Evolutionary conservation across 2,888 invertebrate genomes (phyloP).

Genomic region (Petrolisthes manimaculis): DNA sequence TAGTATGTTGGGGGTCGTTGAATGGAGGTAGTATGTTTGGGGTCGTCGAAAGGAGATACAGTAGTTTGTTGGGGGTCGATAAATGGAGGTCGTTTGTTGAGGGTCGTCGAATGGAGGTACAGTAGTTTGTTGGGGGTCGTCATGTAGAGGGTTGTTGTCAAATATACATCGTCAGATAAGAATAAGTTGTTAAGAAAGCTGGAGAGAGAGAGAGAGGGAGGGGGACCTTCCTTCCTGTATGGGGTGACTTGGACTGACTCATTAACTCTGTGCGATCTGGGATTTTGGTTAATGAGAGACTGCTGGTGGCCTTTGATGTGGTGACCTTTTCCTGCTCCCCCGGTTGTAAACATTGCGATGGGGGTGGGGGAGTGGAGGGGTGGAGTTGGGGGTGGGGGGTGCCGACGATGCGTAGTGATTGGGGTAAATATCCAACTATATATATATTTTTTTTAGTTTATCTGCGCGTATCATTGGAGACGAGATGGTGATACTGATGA

Average conservation of each 20-base stretch:
- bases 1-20: not conserved
- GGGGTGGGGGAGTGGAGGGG: not conserved
- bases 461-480: conserved; percentile 4
- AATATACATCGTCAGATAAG: no score
- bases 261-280: conserved; percentile 50
- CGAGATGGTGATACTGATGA: conserved; percentile 9
- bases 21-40: not conserved
- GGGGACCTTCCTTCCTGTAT: conserved; percentile 2
- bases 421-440: conserved; percentile 38
- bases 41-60: not conserved
- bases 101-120: not conserved
- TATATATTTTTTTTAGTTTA: conserved; percentile 25
- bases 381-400: not conserved
- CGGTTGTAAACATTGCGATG: conserved; percentile 39
- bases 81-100: not conserved
- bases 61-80: not conserved
- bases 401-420: conserved; percentile 26
- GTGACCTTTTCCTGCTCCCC: conserved; percentile 28
- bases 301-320: conserved; percentile 38
- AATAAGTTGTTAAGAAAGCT: no score
- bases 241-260: conserved; percentile 21
- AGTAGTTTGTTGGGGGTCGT: not conserved
- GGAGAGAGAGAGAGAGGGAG: not conserved
- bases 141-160: not conserved
- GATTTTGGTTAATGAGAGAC: conserved; percentile 51